phyloP scores from a whole-genome alignment of 2,113 vertebrate genomes.

The Leucoraja erinaceus region DNA sequence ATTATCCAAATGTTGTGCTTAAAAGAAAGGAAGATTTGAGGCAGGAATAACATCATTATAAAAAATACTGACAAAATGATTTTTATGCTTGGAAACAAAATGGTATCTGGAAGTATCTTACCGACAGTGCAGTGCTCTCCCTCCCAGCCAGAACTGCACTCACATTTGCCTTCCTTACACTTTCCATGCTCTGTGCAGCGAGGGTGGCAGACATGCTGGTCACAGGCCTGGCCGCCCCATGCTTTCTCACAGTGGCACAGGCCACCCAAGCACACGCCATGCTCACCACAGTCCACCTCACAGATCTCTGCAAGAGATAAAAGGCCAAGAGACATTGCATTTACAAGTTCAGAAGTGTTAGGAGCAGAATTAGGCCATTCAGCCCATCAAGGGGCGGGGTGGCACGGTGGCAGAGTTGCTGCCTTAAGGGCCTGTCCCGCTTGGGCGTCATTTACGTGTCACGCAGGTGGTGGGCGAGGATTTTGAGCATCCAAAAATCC shows the following conservation, averaged over 20 bases:
- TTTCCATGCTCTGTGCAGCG: conserved; percentile 89
- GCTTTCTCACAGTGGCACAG: conserved; percentile 88
- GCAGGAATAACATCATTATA: background rate
- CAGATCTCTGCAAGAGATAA: conserved; percentile 70
- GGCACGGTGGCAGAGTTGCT: no score
- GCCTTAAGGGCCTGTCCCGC: no score
- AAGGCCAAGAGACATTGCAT: background rate
- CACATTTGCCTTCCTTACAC: conserved; percentile 86
- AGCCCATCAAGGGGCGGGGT: no score
- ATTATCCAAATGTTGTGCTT: conserved; percentile 65
- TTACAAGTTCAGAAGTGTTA: background rate
- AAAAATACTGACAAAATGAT: no score
- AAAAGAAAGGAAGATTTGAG: conserved; percentile 47
- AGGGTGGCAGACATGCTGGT: conserved; percentile 80
- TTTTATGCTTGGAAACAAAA: background rate
- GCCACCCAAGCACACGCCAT: conserved; percentile 79
- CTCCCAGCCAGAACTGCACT: conserved; percentile 96
- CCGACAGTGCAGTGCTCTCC: conserved; percentile 95
- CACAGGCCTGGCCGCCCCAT: conserved; percentile 81
- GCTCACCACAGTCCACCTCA: conserved; percentile 81
- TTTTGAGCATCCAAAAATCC: no score
- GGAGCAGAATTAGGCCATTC: no score
- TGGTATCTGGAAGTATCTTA: conserved; percentile 53
- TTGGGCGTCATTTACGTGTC: no score
- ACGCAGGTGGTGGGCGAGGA: no score